Percentiles rank a stretch among this genome's conserved stretches.
These are phyloP conservation scores for Batillaria attramentaria DNA, from an alignment of 1,140 invertebrate genomes.

Conservation along the genomic window DNA sequence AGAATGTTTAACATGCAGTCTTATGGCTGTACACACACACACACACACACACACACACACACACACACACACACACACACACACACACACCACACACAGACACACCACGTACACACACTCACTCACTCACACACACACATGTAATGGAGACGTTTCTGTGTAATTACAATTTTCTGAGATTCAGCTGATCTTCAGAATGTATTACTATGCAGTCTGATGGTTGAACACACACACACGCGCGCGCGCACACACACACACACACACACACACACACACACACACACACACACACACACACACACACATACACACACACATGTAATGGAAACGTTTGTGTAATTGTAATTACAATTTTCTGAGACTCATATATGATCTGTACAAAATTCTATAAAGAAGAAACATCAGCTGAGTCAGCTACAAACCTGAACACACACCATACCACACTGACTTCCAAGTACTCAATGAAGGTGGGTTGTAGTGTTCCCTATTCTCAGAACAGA, in stretches of 20 bases:
- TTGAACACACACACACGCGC: background rate
- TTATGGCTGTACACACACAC: background rate
- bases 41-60: background rate
- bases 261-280: slow-evolving; percentile 11
- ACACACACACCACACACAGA: background rate
- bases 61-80: background rate
- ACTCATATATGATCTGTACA: background rate
- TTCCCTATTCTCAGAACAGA: background rate
- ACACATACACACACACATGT: background rate
- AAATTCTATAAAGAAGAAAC: background rate
- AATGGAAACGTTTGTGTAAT: background rate
- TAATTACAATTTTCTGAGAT: background rate
- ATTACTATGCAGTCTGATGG: background rate
- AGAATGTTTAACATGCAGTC: background rate
- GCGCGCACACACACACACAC: slow-evolving; percentile 18
- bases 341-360: background rate
- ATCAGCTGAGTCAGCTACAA: background rate
- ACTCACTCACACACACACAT: background rate
- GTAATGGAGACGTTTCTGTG: background rate
- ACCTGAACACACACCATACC: background rate
- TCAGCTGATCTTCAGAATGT: background rate
- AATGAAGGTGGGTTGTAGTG: background rate
- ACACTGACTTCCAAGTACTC: background rate
- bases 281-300: background rate
- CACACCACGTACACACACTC: background rate